Evolutionary conservation across 1,140 invertebrate genomes (phyloP).

Genomic region (Neodiprion fabricii): DNA sequence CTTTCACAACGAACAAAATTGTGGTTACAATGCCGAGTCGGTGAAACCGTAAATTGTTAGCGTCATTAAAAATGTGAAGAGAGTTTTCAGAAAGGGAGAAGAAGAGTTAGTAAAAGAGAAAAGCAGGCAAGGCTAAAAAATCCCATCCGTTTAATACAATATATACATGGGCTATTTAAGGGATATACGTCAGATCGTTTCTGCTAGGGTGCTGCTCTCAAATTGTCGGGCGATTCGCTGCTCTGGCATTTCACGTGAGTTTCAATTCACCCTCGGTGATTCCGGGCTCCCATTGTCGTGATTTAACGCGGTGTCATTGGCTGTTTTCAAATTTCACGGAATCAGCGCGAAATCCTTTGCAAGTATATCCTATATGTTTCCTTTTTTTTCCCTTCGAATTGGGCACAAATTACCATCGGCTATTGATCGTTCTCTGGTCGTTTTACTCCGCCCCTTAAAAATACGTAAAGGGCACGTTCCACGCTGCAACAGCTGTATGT

Average conservation of each 20-base stretch:
- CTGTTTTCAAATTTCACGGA: not conserved
- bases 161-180: not conserved
- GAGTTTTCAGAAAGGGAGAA: not conserved
- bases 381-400: too few species aligned
- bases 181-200: not conserved
- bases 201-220: not conserved
- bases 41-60: not conserved
- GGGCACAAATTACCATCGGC: too few species aligned
- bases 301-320: not conserved
- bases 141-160: too few species aligned
- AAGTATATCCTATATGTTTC: too few species aligned
- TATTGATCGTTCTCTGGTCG: too few species aligned
- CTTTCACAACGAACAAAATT: not conserved
- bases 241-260: not conserved
- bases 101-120: too few species aligned
- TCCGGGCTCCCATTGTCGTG: slow-evolving; percentile 3
- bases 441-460: too few species aligned
- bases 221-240: slow-evolving; percentile 7
- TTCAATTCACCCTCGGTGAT: slow-evolving; percentile 7
- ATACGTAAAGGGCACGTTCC: too few species aligned
- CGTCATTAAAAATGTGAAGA: not conserved
- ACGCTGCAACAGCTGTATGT: too few species aligned
- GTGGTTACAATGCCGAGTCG: not conserved
- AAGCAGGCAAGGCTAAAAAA: too few species aligned
- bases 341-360: not conserved